phyloP scores from a whole-genome alignment of 1,140 invertebrate species.

The Aphaenogaster ashmeadi region DNA sequence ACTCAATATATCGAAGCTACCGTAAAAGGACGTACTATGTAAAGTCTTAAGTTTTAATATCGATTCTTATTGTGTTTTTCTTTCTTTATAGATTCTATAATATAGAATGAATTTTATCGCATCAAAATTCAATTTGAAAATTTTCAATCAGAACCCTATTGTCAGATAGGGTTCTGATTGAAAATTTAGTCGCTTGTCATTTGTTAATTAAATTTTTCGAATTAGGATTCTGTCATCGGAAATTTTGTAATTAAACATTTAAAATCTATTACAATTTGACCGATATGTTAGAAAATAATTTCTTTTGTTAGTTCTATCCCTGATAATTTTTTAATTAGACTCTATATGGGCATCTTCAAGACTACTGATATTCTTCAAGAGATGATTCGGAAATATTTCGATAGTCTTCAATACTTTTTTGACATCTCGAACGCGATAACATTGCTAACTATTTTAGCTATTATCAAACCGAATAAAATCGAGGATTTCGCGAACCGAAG shows the following conservation, averaged over 20 bases:
- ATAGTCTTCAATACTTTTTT: no score
- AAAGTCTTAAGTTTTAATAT: neutral
- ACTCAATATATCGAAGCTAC: neutral
- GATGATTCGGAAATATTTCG: neutral
- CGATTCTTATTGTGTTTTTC: neutral
- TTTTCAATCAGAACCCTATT: neutral
- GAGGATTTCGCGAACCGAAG: neutral
- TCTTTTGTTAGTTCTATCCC: neutral
- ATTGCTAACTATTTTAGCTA: neutral
- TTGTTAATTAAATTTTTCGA: no score
- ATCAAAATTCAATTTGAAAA: neutral
- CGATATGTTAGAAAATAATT: neutral
- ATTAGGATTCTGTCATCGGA: neutral
- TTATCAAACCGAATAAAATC: neutral
- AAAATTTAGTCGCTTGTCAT: no score
- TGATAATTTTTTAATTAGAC: neutral
- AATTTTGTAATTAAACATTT: neutral
- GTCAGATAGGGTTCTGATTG: no score
- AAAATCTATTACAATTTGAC: neutral
- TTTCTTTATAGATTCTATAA: no score
- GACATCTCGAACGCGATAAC: neutral
- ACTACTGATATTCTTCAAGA: neutral
- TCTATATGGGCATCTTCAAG: no score
- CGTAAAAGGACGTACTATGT: neutral
- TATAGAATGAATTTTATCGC: neutral